Percentiles rank a stretch among this genome's conserved stretches.
Evolutionary conservation across 2,113 vertebrate genomes (phyloP).

Genomic region (Lota lota): DNA sequence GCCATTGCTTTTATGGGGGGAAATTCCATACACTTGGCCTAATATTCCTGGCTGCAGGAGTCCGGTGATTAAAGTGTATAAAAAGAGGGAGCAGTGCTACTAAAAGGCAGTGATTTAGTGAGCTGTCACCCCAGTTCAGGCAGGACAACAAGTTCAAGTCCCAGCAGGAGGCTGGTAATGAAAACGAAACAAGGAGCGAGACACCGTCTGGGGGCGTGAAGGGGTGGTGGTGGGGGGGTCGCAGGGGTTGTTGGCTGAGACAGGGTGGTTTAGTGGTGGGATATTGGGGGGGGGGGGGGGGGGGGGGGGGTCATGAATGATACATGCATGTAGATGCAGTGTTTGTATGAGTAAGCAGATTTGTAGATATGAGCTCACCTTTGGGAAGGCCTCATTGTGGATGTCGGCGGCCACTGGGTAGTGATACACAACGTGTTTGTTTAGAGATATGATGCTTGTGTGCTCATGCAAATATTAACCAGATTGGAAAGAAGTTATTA

Average conservation of each 20-base stretch:
- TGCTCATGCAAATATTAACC: too few species aligned
- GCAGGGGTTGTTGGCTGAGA: not conserved
- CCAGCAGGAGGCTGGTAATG: conserved; percentile 70
- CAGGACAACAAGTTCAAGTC: conserved; percentile 72
- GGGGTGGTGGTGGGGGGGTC: not conserved
- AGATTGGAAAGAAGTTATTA: conserved; percentile 23
- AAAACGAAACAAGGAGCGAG: conserved; percentile 68
- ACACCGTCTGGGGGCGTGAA: conserved; percentile 33
- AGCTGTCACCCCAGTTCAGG: conserved; percentile 70
- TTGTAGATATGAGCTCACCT: not conserved
- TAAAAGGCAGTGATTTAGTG: conserved; percentile 78
- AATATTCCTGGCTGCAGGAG: conserved; percentile 71
- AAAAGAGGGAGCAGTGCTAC: conserved; percentile 70
- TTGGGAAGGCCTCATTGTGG: not conserved
- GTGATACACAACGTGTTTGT: too few species aligned
- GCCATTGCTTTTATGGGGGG: conserved; percentile 65
- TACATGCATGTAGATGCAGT: conserved; percentile 3
- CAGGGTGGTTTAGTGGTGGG: not conserved
- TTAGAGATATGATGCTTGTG: too few species aligned
- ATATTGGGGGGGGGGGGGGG: not conserved
- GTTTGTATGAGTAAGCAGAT: not conserved
- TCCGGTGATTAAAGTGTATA: conserved; percentile 78
- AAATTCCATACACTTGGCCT: conserved; percentile 69
- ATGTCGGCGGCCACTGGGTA: not conserved
- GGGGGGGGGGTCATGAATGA: not conserved